These are phyloP conservation scores for Xiphophorus birchmanni DNA, from an alignment of 2,797 vertebrate species.

Conservation along the genomic window DNA sequence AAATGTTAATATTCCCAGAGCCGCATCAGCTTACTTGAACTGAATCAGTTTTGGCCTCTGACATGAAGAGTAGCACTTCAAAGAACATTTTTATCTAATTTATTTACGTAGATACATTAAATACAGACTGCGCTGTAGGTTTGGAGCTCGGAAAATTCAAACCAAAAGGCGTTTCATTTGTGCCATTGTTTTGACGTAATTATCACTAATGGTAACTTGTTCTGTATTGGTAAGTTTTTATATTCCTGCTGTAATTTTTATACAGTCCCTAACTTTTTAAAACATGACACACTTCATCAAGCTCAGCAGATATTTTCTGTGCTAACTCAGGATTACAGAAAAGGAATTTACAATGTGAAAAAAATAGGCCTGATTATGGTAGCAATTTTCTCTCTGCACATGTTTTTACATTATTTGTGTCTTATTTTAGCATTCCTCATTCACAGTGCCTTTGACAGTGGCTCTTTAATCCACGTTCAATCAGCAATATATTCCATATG, in stretches of 20 bases:
- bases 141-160: background rate
- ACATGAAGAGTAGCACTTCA: background rate
- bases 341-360: background rate
- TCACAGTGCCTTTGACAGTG: constrained; percentile 50
- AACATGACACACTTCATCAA: background rate
- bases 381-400: background rate
- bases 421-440: background rate
- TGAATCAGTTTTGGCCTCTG: background rate
- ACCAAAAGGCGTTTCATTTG: background rate
- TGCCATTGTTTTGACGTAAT: background rate
- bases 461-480: constrained; percentile 9
- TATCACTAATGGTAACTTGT: background rate
- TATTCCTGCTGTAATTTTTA: constrained; percentile 8
- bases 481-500: constrained; percentile 27
- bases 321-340: background rate
- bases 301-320: background rate
- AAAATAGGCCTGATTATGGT: background rate
- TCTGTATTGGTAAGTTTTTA: background rate
- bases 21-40: background rate
- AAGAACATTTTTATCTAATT: background rate
- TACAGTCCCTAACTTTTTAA: constrained; percentile 19
- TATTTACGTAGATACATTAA: background rate
- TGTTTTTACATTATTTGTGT: constrained; percentile 4
- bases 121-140: background rate
- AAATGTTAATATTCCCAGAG: background rate